These are phyloP conservation scores for Brachyopa scutellaris DNA, from an alignment of 2,888 invertebrate species.

Conservation along the genomic window DNA sequence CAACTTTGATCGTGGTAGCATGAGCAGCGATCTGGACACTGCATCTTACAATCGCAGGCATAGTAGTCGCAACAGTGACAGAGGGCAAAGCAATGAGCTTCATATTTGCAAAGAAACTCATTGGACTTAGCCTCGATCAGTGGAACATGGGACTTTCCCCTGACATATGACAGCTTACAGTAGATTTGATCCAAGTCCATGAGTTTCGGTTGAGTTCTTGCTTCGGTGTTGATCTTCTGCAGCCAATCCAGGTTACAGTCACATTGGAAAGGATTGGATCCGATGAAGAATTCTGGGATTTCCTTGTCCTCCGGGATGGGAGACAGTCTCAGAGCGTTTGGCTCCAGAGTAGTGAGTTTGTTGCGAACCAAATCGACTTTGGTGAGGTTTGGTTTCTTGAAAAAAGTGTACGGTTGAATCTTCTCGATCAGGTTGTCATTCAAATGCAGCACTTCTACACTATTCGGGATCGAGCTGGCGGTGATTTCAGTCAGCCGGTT, in stretches of 20 bases:
- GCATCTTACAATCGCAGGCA: conserved; percentile 98
- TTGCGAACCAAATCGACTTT: conserved; percentile 96
- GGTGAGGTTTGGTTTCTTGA: conserved; percentile 94
- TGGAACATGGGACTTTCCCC: conserved; percentile 92
- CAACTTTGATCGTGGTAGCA: conserved; percentile 97
- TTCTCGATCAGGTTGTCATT: conserved; percentile 94
- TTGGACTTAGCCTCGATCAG: conserved; percentile 93
- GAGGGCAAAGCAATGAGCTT: conserved; percentile 95
- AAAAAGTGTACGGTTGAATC: conserved; percentile 95
- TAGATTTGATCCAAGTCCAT: conserved; percentile 95
- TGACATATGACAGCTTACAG: conserved; percentile 93
- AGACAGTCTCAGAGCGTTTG: conserved; percentile 92
- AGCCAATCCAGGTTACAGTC: conserved; percentile 98
- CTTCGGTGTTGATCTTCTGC: conserved; percentile 92
- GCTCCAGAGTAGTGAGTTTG: conserved; percentile 93
- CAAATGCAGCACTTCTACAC: conserved; percentile 91
- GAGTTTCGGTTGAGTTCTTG: conserved; percentile 91
- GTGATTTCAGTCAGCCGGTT: conserved; percentile 92
- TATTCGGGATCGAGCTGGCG: conserved; percentile 90
- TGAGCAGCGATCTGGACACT: conserved; percentile 95
- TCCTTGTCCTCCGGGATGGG: conserved; percentile 90
- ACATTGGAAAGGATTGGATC: conserved; percentile 96
- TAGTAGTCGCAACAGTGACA: conserved; percentile 98
- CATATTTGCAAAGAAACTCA: conserved; percentile 95
- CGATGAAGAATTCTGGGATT: conserved; percentile 95